Base-by-base conservation (phyloP, 2,113 vertebrate species). In the Otis tarda region DNA sequence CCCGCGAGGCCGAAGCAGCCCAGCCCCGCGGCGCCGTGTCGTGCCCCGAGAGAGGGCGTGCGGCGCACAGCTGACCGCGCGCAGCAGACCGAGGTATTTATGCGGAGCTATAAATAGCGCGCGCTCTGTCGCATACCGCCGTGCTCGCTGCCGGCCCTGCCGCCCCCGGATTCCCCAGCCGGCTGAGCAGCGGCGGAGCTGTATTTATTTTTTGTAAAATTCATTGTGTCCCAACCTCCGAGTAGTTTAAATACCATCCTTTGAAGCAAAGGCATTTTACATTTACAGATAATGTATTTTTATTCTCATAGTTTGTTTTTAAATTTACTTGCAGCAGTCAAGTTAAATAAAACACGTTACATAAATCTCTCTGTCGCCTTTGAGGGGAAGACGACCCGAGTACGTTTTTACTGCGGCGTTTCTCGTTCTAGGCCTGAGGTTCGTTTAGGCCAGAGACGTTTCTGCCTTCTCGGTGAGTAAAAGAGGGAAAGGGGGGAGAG, bases 181-280 rank as follows among this genome's bases (percentile, higher is more conserved):
- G 3, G 47, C 67, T 59, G 35, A 69, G 16, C 63, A 69, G 76
- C n/a, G 83, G 65, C 17, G 18, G 77, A 89, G 82, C 88, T 8
- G 87, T 96, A 95, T 97, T 97, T 92, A 83, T 95, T 98, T 94
- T 96, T 97, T 97, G 91, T 96, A 97, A 94, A 89, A 96, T 30
- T 84, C 73, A 45, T 95, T 53, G 95, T 83, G 75, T 95, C 83
- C 7, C 10, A 78, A 86, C 55, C 83, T 61, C 71, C n/a, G 53
- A 64, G 70, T 83, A 50, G 90, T 90, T 86, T 20, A 22, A 81
- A 39, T 49, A 45, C 78, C 80, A 41, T 93, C 92, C 89, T 92
- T 87, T 88, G 90, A 92, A 96, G 83, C 94, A 96, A 96, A 96
- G 91, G 89, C 89, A 65, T 95, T 91, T 75, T 89, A 63, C 92